Conservation (phyloP, 2,113 vertebrate species). For the Semnornis frantzii region DNA sequence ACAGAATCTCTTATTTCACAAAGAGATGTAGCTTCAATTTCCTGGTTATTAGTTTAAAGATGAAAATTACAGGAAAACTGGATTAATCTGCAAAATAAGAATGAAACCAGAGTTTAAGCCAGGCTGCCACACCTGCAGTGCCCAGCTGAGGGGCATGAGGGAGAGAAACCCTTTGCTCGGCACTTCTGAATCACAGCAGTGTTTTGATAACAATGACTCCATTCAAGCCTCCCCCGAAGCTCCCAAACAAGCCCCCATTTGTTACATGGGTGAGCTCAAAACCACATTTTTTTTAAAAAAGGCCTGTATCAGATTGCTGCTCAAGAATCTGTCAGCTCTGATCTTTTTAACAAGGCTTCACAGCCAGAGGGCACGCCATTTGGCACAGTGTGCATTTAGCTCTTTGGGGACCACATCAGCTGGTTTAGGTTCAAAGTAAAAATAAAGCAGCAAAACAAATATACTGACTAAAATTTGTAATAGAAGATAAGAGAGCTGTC, state of each 20-base stretch:
- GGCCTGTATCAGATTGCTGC: conserved; percentile 65
- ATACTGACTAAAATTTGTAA: neutral
- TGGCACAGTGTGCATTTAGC: conserved; percentile 36
- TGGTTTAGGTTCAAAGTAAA: neutral
- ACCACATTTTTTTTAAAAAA: neutral
- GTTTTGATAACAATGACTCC: conserved; percentile 62
- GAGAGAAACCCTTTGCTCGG: conserved; percentile 38
- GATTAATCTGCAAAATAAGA: neutral
- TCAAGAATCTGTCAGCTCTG: conserved; percentile 68
- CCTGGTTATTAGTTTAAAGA: neutral
- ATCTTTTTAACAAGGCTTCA: conserved; percentile 69
- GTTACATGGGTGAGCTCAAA: conserved; percentile 62
- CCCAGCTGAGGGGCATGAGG: conserved; percentile 57
- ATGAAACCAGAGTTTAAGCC: conserved; percentile 11
- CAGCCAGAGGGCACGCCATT: conserved; percentile 65
- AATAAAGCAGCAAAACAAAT: neutral
- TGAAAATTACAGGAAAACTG: neutral
- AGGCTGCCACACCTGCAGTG: conserved; percentile 58
- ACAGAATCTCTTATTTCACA: neutral
- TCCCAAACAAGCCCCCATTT: conserved; percentile 68
- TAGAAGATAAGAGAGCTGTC: neutral
- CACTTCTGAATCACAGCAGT: conserved; percentile 60
- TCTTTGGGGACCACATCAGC: conserved; percentile 55
- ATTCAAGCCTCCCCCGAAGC: conserved; percentile 52
- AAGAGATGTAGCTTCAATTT: neutral